Conservation (phyloP, 1,140 invertebrate genomes). For the Drosophila suzukii region DNA sequence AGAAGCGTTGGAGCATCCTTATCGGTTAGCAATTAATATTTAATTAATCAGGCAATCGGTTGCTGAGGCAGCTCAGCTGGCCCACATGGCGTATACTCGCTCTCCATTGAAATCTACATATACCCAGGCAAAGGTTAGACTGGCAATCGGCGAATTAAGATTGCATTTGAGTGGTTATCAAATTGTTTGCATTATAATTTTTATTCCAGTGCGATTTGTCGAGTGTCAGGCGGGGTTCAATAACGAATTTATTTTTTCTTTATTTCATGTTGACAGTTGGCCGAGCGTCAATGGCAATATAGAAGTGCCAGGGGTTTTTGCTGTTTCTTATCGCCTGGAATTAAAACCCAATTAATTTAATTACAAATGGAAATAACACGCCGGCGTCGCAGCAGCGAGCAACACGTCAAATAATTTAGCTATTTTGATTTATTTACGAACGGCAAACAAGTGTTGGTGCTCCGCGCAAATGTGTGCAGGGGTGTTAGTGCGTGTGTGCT, state of each 20-base stretch:
- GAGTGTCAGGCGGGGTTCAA: conserved; percentile 75
- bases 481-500: conserved; percentile 30
- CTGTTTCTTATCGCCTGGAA: conserved; percentile 69
- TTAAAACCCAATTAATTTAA: conserved; percentile 85
- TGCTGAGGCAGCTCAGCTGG: conserved; percentile 7
- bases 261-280: conserved; percentile 71
- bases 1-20: conserved; percentile 62
- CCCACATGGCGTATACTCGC: conserved; percentile 62
- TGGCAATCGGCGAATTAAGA: conserved; percentile 28
- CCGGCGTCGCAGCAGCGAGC: conserved; percentile 28
- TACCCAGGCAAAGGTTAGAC: conserved; percentile 57
- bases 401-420: conserved; percentile 64
- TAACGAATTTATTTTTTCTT: conserved; percentile 51
- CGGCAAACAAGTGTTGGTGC: conserved; percentile 11
- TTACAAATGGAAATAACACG: conserved; percentile 84
- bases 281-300: conserved; percentile 39
- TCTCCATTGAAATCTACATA: neutral
- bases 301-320: neutral
- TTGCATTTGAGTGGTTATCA: conserved; percentile 71
- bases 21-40: conserved; percentile 82
- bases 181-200: conserved; percentile 72
- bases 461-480: conserved; percentile 4
- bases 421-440: conserved; percentile 73
- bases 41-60: conserved; percentile 73
- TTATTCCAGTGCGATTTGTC: conserved; percentile 77